Percentiles rank a stretch among this genome's conserved stretches.
These are phyloP conservation scores for Zoanthus sansibaricus DNA, from an alignment of 92 coral and sea anemone genomes.

Conservation along the genomic window DNA sequence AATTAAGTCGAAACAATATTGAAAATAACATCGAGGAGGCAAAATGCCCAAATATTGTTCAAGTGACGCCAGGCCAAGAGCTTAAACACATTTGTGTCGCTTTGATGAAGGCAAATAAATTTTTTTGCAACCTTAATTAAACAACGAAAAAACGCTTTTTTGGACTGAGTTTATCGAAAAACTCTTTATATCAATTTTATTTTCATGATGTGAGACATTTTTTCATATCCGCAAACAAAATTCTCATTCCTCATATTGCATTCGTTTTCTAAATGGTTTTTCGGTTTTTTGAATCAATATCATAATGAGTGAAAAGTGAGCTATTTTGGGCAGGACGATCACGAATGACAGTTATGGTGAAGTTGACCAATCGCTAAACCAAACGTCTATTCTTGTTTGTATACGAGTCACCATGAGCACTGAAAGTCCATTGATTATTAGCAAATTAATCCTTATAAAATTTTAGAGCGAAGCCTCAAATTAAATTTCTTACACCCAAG, in stretches of 20 bases:
- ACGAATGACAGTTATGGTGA: slow-evolving; percentile 33
- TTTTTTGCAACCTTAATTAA: neutral
- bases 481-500: neutral
- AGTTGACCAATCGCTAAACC: slow-evolving; percentile 13
- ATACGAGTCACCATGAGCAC: slow-evolving; percentile 33
- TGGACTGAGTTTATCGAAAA: neutral
- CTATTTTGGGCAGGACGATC: slow-evolving; percentile 24
- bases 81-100: neutral
- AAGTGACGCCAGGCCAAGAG: neutral
- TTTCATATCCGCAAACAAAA: neutral
- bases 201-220: slow-evolving; percentile 4
- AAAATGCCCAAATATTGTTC: slow-evolving; percentile 19
- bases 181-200: neutral
- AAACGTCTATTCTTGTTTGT: neutral
- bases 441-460: slow-evolving; percentile 25
- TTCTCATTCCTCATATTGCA: slow-evolving; percentile 35
- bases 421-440: slow-evolving; percentile 31
- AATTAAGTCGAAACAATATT: slow-evolving; percentile 42
- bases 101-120: neutral
- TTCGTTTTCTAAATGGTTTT: slow-evolving; percentile 36
- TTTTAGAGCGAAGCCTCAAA: slow-evolving; percentile 8
- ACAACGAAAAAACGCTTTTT: neutral
- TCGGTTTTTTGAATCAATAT: slow-evolving; percentile 39
- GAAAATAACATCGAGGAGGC: slow-evolving; percentile 3
- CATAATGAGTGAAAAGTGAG: slow-evolving; percentile 45